Percentiles rank a stretch among this genome's conserved stretches.
These are phyloP conservation scores for Caranx ignobilis DNA, from an alignment of 2,113 vertebrate species.

Conservation along the genomic window DNA sequence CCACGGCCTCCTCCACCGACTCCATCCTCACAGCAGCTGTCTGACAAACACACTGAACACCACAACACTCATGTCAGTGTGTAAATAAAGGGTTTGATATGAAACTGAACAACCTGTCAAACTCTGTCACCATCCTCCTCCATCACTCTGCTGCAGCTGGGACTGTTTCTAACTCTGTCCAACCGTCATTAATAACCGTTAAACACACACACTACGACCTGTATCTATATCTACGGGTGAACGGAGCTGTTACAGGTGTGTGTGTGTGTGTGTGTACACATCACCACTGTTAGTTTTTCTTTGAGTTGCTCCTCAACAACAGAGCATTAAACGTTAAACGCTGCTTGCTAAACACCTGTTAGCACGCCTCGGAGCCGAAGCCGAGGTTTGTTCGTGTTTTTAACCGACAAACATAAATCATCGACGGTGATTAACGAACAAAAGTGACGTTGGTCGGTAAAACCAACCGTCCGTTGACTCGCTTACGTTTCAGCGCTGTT, in stretches of 20 bases:
- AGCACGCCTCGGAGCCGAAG: not conserved
- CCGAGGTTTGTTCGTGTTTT: not conserved
- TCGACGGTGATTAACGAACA: rapidly evolving
- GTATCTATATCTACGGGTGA: no score
- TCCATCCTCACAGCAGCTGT: constrained; percentile 13
- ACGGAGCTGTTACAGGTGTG: not conserved
- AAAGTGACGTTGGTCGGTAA: not conserved
- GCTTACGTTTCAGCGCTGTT: rapidly evolving
- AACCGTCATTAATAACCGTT: no score
- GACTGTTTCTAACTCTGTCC: no score
- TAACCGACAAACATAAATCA: not conserved
- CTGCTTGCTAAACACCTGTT: not conserved
- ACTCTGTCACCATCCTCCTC: not conserved
- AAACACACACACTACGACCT: no score
- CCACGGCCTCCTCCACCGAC: not conserved
- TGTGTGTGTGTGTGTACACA: not conserved
- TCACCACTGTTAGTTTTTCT: not conserved
- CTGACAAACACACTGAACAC: not conserved
- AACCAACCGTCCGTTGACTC: rapidly evolving
- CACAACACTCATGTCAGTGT: not conserved
- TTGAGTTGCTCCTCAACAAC: no score
- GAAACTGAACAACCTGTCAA: not conserved
- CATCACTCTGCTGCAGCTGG: no score
- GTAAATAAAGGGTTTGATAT: not conserved
- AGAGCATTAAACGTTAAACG: no score